Evolutionary conservation across 2,888 invertebrate genomes (phyloP).

Genomic region (Platerodrilus igneus): DNA sequence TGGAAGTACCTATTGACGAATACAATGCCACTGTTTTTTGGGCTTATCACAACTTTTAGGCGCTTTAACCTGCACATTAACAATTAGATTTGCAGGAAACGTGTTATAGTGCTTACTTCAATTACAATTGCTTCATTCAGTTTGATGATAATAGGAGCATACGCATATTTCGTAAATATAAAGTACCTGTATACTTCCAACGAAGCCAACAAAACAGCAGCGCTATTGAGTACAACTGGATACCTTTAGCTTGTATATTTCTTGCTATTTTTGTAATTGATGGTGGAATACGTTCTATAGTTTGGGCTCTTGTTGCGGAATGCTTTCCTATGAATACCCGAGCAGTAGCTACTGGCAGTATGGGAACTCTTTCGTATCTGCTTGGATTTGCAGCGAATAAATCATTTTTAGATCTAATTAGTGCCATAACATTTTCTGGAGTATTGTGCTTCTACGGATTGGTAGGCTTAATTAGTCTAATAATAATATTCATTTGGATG

Average conservation of each 20-base stretch:
- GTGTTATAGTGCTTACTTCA: slow-evolving; percentile 63
- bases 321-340: slow-evolving; percentile 66
- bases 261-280: slow-evolving; percentile 66
- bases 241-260: slow-evolving; percentile 64
- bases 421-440: slow-evolving; percentile 60
- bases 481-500: slow-evolving; percentile 61
- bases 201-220: too few species aligned
- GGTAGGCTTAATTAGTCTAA: slow-evolving; percentile 59
- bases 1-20: slow-evolving; percentile 69
- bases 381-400: slow-evolving; percentile 74
- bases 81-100: slow-evolving; percentile 72
- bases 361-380: slow-evolving; percentile 70
- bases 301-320: slow-evolving; percentile 78
- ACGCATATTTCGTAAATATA: too few species aligned
- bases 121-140: slow-evolving; percentile 63
- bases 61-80: slow-evolving; percentile 58
- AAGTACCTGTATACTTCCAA: too few species aligned
- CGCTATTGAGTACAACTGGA: slow-evolving; percentile 51
- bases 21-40: slow-evolving; percentile 71
- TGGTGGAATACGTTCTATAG: slow-evolving; percentile 63
- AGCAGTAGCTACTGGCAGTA: slow-evolving; percentile 66
- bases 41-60: slow-evolving; percentile 67
- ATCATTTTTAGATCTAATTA: slow-evolving; percentile 62
- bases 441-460: slow-evolving; percentile 67
- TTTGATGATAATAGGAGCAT: too few species aligned